Conservation (phyloP, 2,113 vertebrate genomes). For the Silurus meridionalis region DNA sequence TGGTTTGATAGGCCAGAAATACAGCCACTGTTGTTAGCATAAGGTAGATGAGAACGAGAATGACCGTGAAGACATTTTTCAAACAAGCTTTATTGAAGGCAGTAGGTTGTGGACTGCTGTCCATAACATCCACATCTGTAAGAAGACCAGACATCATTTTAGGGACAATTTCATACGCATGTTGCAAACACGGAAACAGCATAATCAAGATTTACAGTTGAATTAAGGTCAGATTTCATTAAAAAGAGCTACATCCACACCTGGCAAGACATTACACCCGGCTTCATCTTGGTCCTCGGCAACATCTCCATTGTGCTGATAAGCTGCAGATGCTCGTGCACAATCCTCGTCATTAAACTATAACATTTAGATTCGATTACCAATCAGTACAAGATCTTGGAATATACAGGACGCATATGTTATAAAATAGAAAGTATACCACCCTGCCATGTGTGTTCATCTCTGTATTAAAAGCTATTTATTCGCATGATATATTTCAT, state of each 20-base stretch:
- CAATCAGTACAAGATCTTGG: neutral
- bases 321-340: slow-evolving; percentile 62
- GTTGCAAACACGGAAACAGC: neutral
- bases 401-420: neutral
- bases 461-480: neutral
- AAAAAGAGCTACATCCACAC: slow-evolving; percentile 55
- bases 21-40: slow-evolving; percentile 86
- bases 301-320: slow-evolving; percentile 59
- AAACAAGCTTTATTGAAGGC: slow-evolving; percentile 88
- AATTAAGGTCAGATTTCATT: neutral
- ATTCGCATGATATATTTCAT: neutral
- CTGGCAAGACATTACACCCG: slow-evolving; percentile 66
- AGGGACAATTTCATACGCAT: neutral
- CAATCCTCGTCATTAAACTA: slow-evolving; percentile 83
- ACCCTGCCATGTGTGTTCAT: neutral
- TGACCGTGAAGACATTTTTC: slow-evolving; percentile 88
- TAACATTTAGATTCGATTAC: neutral
- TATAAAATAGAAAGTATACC: neutral
- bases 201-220: neutral
- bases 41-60: slow-evolving; percentile 93
- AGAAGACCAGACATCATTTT: neutral
- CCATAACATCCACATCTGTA: slow-evolving; percentile 60
- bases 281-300: slow-evolving; percentile 59
- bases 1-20: slow-evolving; percentile 96
- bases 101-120: slow-evolving; percentile 61